These are phyloP conservation scores for Elephas maximus DNA, from an alignment of 2,113 vertebrate genomes.

Conservation along the genomic window DNA sequence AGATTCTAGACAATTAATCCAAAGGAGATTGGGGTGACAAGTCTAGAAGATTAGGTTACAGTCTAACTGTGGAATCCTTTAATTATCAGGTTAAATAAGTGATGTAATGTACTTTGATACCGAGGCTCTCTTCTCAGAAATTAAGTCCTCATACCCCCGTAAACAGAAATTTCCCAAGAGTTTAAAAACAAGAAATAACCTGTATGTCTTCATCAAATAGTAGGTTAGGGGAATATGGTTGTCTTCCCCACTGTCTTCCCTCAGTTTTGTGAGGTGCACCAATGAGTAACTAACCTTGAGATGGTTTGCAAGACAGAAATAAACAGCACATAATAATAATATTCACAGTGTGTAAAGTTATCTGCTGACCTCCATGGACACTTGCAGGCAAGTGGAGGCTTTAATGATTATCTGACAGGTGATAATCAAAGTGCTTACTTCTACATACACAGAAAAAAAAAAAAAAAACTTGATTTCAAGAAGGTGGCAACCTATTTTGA, in stretches of 20 bases:
- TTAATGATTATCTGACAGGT: neutral
- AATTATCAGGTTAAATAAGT: neutral
- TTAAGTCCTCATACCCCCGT: neutral
- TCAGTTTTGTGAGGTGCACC: neutral
- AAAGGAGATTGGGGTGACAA: neutral
- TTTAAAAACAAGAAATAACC: neutral
- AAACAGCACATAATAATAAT: neutral
- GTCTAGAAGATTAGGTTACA: neutral
- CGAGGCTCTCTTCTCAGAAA: neutral
- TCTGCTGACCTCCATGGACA: neutral
- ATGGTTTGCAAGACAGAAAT: neutral
- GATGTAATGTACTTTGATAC: neutral
- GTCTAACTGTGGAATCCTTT: neutral
- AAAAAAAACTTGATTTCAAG: neutral
- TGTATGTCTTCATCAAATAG: neutral
- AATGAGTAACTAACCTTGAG: neutral
- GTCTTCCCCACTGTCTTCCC: rapidly evolving
- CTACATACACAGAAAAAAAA: neutral
- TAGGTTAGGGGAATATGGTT: neutral
- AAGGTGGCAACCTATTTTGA: neutral
- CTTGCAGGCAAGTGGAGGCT: neutral
- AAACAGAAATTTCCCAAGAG: neutral
- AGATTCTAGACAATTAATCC: neutral
- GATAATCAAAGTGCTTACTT: neutral
- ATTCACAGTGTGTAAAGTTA: neutral